These are phyloP conservation scores for Agonopterix alstromeriana DNA, from an alignment of 2,888 invertebrate genomes.

Conservation along the genomic window DNA sequence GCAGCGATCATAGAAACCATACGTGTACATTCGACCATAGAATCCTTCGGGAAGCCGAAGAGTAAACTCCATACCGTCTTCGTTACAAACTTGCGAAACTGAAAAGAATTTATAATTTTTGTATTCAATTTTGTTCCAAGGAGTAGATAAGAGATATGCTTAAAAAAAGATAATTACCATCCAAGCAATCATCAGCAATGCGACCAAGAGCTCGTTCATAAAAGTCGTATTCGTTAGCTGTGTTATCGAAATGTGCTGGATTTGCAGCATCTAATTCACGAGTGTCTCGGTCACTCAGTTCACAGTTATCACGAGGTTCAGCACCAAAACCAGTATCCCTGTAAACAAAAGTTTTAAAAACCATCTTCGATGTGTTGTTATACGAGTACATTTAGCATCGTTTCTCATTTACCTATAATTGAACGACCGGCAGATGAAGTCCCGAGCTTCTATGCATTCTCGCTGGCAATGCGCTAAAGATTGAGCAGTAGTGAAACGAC, in stretches of 20 bases:
- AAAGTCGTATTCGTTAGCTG: slow-evolving; percentile 87
- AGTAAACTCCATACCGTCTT: slow-evolving; percentile 96
- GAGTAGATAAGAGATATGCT: not conserved
- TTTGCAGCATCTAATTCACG: slow-evolving; percentile 90
- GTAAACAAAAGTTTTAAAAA: slow-evolving; percentile 15
- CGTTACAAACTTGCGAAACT: slow-evolving; percentile 94
- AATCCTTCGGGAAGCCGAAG: slow-evolving; percentile 92
- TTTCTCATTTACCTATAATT: slow-evolving; percentile 81
- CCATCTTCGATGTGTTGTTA: no score
- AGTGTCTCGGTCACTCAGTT: slow-evolving; percentile 91
- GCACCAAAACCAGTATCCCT: slow-evolving; percentile 79
- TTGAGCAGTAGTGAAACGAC: slow-evolving; percentile 83
- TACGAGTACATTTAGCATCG: not conserved
- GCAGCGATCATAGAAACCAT: slow-evolving; percentile 93
- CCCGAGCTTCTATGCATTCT: slow-evolving; percentile 88
- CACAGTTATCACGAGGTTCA: slow-evolving; percentile 88
- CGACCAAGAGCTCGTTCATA: slow-evolving; percentile 87
- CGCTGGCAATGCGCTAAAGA: slow-evolving; percentile 88
- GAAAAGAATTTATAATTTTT: slow-evolving; percentile 17
- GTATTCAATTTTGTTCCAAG: not conserved
- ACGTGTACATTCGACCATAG: slow-evolving; percentile 92
- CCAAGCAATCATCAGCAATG: slow-evolving; percentile 87
- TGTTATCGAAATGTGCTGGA: slow-evolving; percentile 89
- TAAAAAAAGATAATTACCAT: slow-evolving; percentile 76
- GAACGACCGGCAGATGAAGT: slow-evolving; percentile 91